Evolutionary conservation across 2,888 invertebrate genomes (phyloP), one percentile per base, ranked within the genome.

Genomic region (Ennomos fuscantarius): DNA sequence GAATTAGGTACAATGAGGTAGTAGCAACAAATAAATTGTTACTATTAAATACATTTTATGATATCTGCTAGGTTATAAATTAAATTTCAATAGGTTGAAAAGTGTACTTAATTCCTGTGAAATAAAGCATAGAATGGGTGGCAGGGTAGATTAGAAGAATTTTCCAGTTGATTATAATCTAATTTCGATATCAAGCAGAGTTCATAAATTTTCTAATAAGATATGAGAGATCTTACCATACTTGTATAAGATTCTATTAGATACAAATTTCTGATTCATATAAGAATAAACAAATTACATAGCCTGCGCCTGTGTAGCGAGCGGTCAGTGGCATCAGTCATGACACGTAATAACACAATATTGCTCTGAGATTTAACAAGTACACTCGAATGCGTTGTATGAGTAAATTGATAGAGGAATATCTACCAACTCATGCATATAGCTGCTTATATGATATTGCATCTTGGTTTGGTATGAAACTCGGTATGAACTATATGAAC

Each of bases 291-390:
- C 66, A 24, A 24, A 6, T 62, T 45, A 35, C n/a, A 6, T 63
- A 68, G 73, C 72, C 63, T 24, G 69, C 72, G 74, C 72, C 45
- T 62, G 66, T 51, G 70, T 5, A 69, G 63, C 68, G 77, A 69
- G 62, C 68, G 77, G 81, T 84, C 81, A 81, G 74, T 73, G 75
- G 71, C 77, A 68, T 68, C 67, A 41, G 71, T 84, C 78, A 83
- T 79, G 72, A 79, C 70, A 68, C 68, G 67, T 74, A 73, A 76
- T 78, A 72, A 78, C 61, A 64, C 55, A 60, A 60, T 60, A 71
- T 63, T 65, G 68, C 65, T 70, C 72, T 66, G 71, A 74, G 57
- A 58, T 49, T 42, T 55, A 58, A 62, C 60, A 50, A 60, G 60
- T 37, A 57, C 42, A 60, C 52, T 55, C 37, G 48, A 43, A 34